A percentile compares a stretch with the other conserved stretches of the same genome.
Evolutionary conservation across 2,888 invertebrate genomes (phyloP).

Genomic region (Nudaria mundana): DNA sequence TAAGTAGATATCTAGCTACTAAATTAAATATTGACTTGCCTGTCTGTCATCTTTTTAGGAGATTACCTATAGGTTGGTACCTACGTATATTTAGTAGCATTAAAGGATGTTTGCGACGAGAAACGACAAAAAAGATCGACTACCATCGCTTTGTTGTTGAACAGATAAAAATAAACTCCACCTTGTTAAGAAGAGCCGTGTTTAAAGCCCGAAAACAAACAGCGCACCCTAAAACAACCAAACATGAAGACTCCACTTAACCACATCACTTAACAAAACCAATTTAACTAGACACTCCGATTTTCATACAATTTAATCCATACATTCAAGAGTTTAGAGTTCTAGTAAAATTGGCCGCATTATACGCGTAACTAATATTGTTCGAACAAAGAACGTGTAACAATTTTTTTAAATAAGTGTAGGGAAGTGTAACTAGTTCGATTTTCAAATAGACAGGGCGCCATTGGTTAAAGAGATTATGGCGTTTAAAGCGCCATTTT

Average conservation of each 20-base stretch:
- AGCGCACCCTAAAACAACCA: slow-evolving; percentile 72
- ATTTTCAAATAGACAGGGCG: slow-evolving; percentile 65
- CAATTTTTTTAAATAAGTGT: slow-evolving; percentile 61
- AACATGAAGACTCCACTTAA: slow-evolving; percentile 73
- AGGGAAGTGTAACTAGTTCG: slow-evolving; percentile 61
- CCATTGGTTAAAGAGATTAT: slow-evolving; percentile 68
- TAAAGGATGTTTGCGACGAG: slow-evolving; percentile 24
- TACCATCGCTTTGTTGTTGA: slow-evolving; percentile 41
- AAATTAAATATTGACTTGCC: no score
- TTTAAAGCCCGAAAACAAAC: slow-evolving; percentile 66
- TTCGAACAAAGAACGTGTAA: slow-evolving; percentile 65
- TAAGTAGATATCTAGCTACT: no score
- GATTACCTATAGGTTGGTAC: no score
- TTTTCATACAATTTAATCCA: slow-evolving; percentile 30
- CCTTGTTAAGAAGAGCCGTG: slow-evolving; percentile 70
- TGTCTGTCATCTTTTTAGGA: no score
- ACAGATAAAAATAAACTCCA: slow-evolving; percentile 61
- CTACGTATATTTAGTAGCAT: slow-evolving; percentile 16
- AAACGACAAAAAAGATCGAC: slow-evolving; percentile 30
- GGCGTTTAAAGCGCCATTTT: slow-evolving; percentile 60
- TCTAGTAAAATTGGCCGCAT: slow-evolving; percentile 52
- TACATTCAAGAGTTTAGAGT: slow-evolving; percentile 30
- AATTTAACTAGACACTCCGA: slow-evolving; percentile 47
- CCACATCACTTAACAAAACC: slow-evolving; percentile 69
- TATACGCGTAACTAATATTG: slow-evolving; percentile 59